phyloP scores from a whole-genome alignment of 92 coral and sea anemone species.

The Porites evermanni region DNA sequence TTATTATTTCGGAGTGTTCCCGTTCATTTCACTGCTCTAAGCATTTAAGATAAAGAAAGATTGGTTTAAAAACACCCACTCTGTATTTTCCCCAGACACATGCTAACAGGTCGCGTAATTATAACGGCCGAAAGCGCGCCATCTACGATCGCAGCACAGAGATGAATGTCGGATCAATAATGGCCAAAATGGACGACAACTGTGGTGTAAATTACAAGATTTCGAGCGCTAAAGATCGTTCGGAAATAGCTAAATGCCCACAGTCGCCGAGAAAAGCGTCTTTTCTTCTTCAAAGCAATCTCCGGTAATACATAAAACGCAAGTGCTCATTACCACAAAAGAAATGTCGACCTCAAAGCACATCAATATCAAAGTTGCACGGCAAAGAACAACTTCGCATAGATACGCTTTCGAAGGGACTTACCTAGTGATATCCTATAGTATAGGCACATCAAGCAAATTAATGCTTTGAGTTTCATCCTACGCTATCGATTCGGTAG shows the following conservation, averaged over 20 bases:
- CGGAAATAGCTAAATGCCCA: not conserved
- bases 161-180: constrained; percentile 35
- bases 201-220: constrained; percentile 32
- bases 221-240: not conserved
- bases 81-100: not conserved
- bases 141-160: constrained; percentile 27
- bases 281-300: constrained; percentile 31
- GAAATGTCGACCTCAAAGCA: constrained; percentile 32
- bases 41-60: not conserved
- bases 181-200: constrained; percentile 47
- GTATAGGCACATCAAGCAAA: no score
- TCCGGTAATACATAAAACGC: constrained; percentile 20
- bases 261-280: not conserved
- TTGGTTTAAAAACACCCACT: not conserved
- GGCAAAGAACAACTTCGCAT: no score
- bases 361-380: constrained; percentile 8
- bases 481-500: no score
- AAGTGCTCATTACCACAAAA: constrained; percentile 13
- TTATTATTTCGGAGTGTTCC: constrained; percentile 15
- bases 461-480: no score
- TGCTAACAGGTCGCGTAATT: not conserved
- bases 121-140: constrained; percentile 5
- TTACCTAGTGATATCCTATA: no score
- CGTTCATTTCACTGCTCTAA: constrained; percentile 16
- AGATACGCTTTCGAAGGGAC: no score